A percentile compares a stretch with the other conserved stretches of the same genome.
These are phyloP conservation scores for Arbacia lixula DNA, from an alignment of 53 echinoderm and acorn worm genomes.

Conservation along the genomic window DNA sequence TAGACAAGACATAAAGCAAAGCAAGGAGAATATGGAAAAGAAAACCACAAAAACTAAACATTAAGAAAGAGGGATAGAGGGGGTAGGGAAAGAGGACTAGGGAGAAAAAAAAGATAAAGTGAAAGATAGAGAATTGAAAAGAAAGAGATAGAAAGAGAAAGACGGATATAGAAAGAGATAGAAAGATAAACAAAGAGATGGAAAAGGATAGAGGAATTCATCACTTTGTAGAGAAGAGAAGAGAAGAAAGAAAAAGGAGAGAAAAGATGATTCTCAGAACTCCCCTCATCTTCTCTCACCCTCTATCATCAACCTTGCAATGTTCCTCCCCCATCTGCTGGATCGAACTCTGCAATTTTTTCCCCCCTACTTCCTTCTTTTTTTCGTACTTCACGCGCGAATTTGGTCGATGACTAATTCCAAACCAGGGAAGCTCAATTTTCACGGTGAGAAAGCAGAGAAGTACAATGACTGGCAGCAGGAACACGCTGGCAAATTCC, in stretches of 20 bases:
- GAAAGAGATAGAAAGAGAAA: too few relatives aligned
- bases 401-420: constrained; percentile 62
- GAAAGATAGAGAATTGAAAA: too few relatives aligned
- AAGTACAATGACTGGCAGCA: constrained; percentile 48
- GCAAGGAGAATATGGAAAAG: too few relatives aligned
- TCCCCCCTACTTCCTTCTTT: too few relatives aligned
- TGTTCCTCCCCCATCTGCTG: constrained; percentile 28
- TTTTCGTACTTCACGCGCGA: constrained; percentile 49
- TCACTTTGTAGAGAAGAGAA: background rate
- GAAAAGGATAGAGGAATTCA: background rate
- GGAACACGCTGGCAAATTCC: constrained; percentile 29
- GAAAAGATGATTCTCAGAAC: background rate
- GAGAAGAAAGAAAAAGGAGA: background rate
- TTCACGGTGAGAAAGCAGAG: constrained; percentile 33
- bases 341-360: constrained; percentile 40
- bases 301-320: background rate
- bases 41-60: too few relatives aligned
- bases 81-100: too few relatives aligned
- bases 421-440: constrained; percentile 36
- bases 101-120: too few relatives aligned
- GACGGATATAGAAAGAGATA: too few relatives aligned
- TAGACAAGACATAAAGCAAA: too few relatives aligned
- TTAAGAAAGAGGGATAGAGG: too few relatives aligned
- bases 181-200: background rate
- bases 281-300: background rate